These are phyloP conservation scores for Lagocephalus sceleratus DNA, from an alignment of 2,797 vertebrate genomes.

Conservation along the genomic window DNA sequence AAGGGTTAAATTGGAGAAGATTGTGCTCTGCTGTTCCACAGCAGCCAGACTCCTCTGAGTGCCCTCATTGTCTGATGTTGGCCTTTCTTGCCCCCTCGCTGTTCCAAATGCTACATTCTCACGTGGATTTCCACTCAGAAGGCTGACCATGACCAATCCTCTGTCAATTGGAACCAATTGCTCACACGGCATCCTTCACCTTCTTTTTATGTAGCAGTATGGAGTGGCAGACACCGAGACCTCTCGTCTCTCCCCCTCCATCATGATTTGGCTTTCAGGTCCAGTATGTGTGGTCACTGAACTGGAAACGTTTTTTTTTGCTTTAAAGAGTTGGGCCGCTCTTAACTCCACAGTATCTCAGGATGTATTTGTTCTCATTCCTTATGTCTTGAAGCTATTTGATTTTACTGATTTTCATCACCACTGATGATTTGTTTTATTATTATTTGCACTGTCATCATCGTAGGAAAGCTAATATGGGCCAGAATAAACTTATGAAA, in stretches of 20 bases:
- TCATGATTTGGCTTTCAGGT: constrained; percentile 70
- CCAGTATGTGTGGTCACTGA: constrained; percentile 67
- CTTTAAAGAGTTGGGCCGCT: constrained; percentile 49
- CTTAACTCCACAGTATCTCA: constrained; percentile 58
- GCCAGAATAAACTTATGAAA: constrained; percentile 9
- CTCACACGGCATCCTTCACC: constrained; percentile 74
- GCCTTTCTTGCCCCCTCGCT: constrained; percentile 71
- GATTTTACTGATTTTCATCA: constrained; percentile 6
- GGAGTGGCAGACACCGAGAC: constrained; percentile 68
- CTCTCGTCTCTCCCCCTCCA: constrained; percentile 67
- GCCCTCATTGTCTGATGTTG: constrained; percentile 71
- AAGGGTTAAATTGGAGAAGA: constrained; percentile 68
- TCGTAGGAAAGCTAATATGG: constrained; percentile 6
- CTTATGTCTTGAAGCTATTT: constrained; percentile 57
- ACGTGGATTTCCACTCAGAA: constrained; percentile 80
- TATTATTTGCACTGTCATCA: constrained; percentile 5
- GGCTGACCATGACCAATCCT: constrained; percentile 78
- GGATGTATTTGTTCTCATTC: constrained; percentile 69
- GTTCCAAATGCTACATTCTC: constrained; percentile 76
- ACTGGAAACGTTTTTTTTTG: constrained; percentile 68
- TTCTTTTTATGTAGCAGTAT: constrained; percentile 71
- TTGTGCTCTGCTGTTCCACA: constrained; percentile 51
- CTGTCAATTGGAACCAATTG: constrained; percentile 78
- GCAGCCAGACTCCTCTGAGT: constrained; percentile 72
- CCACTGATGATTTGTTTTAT: neutral